phyloP scores from a whole-genome alignment of 1,140 invertebrate species.

The Brachionus angularis region DNA sequence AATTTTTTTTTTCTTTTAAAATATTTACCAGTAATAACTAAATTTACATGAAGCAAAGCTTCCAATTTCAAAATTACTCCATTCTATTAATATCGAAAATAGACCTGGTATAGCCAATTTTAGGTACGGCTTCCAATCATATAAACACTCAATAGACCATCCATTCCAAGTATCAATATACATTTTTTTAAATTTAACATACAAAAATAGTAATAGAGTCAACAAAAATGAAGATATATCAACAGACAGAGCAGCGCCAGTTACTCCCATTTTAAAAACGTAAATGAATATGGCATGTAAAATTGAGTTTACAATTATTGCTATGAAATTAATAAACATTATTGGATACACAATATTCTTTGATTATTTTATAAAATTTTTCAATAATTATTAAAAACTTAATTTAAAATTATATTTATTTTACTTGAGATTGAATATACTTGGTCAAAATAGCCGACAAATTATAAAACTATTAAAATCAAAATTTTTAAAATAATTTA shows the following conservation, averaged over 20 bases:
- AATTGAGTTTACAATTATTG: neutral
- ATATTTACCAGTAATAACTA: neutral
- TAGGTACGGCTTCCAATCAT: slow-evolving; percentile 30
- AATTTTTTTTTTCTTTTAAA: neutral
- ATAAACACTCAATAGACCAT: slow-evolving; percentile 23
- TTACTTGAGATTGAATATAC: slow-evolving; percentile 39
- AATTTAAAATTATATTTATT: neutral
- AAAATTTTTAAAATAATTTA: neutral
- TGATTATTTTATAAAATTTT: neutral
- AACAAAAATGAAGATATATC: slow-evolving; percentile 19
- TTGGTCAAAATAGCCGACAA: slow-evolving; percentile 15
- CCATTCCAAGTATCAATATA: slow-evolving; percentile 36
- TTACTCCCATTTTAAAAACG: slow-evolving; percentile 31
- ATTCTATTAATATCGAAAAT: slow-evolving; percentile 28
- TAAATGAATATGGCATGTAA: slow-evolving; percentile 18
- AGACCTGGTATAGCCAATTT: slow-evolving; percentile 41
- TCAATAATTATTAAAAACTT: neutral
- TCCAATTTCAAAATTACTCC: slow-evolving; percentile 42
- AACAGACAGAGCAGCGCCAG: slow-evolving; percentile 29
- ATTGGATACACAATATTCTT: slow-evolving; percentile 37
- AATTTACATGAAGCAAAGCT: slow-evolving; percentile 30
- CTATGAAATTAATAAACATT: slow-evolving; percentile 20
- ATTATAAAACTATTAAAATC: slow-evolving; percentile 16
- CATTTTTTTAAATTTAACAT: slow-evolving; percentile 23
- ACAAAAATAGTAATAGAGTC: neutral